Evolutionary conservation across 2,888 invertebrate genomes (phyloP).

Genomic region (Trissolcus brochymenae): DNA sequence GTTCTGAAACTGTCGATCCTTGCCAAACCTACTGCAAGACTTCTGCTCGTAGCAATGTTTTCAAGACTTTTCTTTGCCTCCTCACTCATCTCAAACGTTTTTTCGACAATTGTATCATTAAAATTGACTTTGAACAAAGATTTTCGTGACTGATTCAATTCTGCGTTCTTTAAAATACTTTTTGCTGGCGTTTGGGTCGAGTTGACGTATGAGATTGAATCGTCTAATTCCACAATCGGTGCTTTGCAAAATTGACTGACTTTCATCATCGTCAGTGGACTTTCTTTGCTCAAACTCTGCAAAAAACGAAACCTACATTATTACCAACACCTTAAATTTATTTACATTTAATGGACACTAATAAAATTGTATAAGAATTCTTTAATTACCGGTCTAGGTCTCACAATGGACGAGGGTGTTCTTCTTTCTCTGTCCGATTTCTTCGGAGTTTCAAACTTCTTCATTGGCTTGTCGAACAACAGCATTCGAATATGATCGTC

Average conservation of each 20-base stretch:
- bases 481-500: too few species aligned
- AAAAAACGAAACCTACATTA: not conserved
- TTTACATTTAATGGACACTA: too few species aligned
- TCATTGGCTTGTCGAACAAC: too few species aligned
- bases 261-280: slow-evolving; percentile 66
- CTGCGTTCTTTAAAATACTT: slow-evolving; percentile 67
- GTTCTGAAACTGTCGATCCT: slow-evolving; percentile 61
- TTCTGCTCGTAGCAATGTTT: not conserved
- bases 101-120: slow-evolving; percentile 61
- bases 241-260: slow-evolving; percentile 67
- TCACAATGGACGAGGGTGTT: too few species aligned
- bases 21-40: slow-evolving; percentile 57
- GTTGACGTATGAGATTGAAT: slow-evolving; percentile 66
- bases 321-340: too few species aligned
- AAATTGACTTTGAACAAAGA: slow-evolving; percentile 69
- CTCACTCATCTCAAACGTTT: slow-evolving; percentile 54
- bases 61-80: slow-evolving; percentile 6
- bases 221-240: slow-evolving; percentile 62
- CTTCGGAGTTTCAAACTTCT: too few species aligned
- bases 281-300: slow-evolving; percentile 41
- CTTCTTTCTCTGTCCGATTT: too few species aligned
- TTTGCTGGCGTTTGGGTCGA: slow-evolving; percentile 70
- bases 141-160: slow-evolving; percentile 50
- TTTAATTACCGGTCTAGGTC: too few species aligned
- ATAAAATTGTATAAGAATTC: too few species aligned